These are phyloP conservation scores for Dryadula phaetusa DNA, from an alignment of 2,888 invertebrate genomes.

Conservation along the genomic window DNA sequence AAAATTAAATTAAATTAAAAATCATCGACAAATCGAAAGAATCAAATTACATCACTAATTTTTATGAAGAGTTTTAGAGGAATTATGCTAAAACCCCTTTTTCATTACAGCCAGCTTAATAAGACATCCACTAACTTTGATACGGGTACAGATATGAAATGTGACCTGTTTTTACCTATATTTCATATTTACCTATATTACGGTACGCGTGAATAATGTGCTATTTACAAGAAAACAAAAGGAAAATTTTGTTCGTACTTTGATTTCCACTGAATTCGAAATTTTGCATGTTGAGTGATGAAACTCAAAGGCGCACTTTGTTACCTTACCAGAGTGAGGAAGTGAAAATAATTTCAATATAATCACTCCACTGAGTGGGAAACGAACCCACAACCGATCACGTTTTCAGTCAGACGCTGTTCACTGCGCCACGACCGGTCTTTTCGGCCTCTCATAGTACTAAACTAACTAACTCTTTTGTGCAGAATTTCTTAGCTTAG, in stretches of 20 bases:
- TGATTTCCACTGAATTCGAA: too few species aligned
- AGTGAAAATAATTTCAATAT: too few species aligned
- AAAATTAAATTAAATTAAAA: background rate
- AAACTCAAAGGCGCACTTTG: too few species aligned
- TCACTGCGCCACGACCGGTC: too few species aligned
- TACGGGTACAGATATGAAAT: slow-evolving; percentile 36
- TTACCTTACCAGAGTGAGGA: too few species aligned
- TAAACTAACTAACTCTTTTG: too few species aligned
- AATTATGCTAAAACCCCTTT: slow-evolving; percentile 52
- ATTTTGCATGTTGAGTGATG: too few species aligned
- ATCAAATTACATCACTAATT: slow-evolving; percentile 42
- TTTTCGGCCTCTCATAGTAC: too few species aligned
- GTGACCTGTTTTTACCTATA: background rate
- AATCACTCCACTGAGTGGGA: too few species aligned
- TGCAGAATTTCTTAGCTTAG: too few species aligned
- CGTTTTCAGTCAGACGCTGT: too few species aligned
- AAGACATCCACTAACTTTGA: slow-evolving; percentile 48
- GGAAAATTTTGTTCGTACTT: background rate
- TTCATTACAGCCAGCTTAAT: slow-evolving; percentile 52
- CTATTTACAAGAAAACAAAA: background rate
- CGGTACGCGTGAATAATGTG: background rate
- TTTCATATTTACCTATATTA: background rate
- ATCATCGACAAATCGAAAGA: slow-evolving; percentile 7
- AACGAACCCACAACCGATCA: too few species aligned
- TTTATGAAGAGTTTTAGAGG: slow-evolving; percentile 43